Evolutionary conservation across 2,888 invertebrate species (phyloP), one percentile per base, ranked within the genome.

Genomic region (Cheilosia vernalis): DNA sequence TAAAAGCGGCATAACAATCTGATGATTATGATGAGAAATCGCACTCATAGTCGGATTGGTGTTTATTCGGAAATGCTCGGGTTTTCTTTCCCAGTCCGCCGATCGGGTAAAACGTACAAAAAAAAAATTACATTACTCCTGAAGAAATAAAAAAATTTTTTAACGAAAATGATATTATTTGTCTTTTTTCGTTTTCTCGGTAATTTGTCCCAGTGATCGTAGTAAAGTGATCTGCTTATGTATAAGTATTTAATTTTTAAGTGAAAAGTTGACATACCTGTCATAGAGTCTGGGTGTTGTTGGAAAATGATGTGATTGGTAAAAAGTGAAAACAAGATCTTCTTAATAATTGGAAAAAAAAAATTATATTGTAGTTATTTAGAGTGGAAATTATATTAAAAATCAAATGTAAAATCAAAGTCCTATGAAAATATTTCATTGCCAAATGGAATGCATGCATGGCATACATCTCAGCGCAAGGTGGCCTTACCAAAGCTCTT

Each of bases 391-490:
- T 37, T 37, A 4, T 37, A 37, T 13, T 37, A 13, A 37, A 33
- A 33, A 33, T 30, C 19, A 10, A 33, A 40, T 40, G 10, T n/a
- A 66, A 80, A 64, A 53, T 60, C 21, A 49, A 40, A 44, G 44
- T 17, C 69, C 10, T 60, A 49, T 69, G 44, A 58, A 76, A 77
- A 61, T 64, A 63, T 58, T 63, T 61, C 60, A 17, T 51, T 42
- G 87, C 88, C 90, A 88, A 89, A 90, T 90, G 91, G 90, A 90
- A 90, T 88, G 89, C 89, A 90, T 92, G 90, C 88, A 92, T 92
- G 91, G 91, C 91, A 89, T 91, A 92, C 90, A 89, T 92, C 88
- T 91, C 92, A 89, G 89, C 92, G 87, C 91, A 92, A 89, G 91
- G 91, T 90, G 91, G 90, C 91, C 91, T 91, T 89, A 90, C 91